Evolutionary conservation across 2,113 vertebrate genomes (phyloP), one percentile per base, ranked within the genome.

Genomic region (Furnarius figulus): DNA sequence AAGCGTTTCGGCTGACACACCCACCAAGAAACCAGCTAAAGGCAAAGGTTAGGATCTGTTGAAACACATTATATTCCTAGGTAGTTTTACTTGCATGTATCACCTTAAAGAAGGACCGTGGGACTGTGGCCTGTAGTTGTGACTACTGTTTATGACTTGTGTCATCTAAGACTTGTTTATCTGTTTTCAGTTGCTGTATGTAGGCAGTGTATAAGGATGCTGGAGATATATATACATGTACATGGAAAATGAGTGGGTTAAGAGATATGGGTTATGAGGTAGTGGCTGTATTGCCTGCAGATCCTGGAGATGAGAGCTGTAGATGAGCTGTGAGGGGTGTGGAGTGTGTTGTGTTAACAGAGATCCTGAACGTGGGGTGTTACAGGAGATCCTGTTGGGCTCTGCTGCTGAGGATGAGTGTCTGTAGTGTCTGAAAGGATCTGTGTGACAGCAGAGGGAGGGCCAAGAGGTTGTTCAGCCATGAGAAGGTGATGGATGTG

Each of bases 1-100:
- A 94, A 97, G 96, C 74, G 91, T 98, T 95, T 97, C 98, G 11
- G 88, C 97, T 85, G 99, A 99, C 85, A 95, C 98, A 46, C 95
- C 98, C 89, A 97, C 98, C 85, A 99, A 99, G 97, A 99, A 99
- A 97, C 96, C 98, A 92, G 83, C 98, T 72, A 99, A 99, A 98
- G 94, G 97, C 79, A 99, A 99, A 99, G 99, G 99, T 99, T 94
- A 96, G 97, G 40, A 90, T 62, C 20, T 52, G 0, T 92, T 35
- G 5, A 33, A 74, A 30, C 9, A 39, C 3, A 4, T 86, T 22
- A 42, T 12, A 4, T 83, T 67, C 12, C 71, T 50, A n/a, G 27
- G 22, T 6, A 39, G 20, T 2, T 18, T 47, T 65, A 75, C 15
- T 85, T 72, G 10, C 27, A 9, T 71, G 2, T 85, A 16, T 66